These are phyloP conservation scores for Lamellibrachia columna DNA, from an alignment of 2,888 invertebrate species.

Conservation along the genomic window DNA sequence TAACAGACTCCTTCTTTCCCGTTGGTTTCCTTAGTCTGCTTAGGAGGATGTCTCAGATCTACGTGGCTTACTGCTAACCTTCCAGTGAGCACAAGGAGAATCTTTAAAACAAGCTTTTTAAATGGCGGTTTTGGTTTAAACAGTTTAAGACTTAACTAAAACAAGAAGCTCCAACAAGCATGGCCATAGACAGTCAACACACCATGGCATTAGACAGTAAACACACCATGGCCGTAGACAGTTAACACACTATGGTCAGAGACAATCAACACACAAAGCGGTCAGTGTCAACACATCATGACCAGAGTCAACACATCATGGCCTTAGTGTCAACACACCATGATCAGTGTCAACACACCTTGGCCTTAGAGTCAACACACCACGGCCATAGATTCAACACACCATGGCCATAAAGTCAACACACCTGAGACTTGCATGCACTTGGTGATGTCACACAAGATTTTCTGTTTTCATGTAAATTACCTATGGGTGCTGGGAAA, in stretches of 20 bases:
- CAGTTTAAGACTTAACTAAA: conserved; percentile 1
- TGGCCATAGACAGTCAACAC: no score
- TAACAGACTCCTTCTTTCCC: neutral
- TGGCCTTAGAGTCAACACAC: no score
- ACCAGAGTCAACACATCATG: neutral
- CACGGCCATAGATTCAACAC: no score
- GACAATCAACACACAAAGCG: neutral
- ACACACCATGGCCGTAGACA: neutral
- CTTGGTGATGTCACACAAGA: neutral
- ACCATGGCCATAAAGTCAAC: no score
- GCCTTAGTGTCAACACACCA: no score
- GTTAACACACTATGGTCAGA: neutral
- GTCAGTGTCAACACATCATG: neutral
- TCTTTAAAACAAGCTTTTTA: neutral
- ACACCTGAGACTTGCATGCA: neutral
- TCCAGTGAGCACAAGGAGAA: neutral
- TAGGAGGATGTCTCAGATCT: neutral
- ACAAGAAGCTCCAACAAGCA: neutral
- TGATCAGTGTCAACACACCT: no score
- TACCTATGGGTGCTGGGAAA: neutral
- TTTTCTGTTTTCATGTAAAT: neutral
- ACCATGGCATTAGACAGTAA: neutral
- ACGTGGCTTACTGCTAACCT: neutral
- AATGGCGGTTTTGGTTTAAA: neutral
- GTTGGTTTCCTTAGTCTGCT: neutral